Evolutionary conservation across 2,888 invertebrate genomes (phyloP).

Genomic region (Lasius platythorax): DNA sequence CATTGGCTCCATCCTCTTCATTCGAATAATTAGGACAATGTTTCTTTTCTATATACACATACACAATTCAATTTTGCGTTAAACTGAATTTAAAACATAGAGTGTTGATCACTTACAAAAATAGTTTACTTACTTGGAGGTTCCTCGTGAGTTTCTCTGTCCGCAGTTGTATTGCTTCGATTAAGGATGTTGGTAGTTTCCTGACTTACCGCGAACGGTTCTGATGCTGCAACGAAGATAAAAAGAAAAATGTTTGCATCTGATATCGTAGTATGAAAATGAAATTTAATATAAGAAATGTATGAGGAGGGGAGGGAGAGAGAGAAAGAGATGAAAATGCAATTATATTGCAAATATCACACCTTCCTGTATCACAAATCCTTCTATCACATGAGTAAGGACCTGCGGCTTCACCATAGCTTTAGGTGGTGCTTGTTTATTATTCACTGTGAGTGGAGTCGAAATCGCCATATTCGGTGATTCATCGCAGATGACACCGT

Average conservation of each 20-base stretch:
- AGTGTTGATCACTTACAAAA: neutral
- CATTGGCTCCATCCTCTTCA: constrained; percentile 79
- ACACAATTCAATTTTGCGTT: constrained; percentile 44
- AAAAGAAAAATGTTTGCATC: constrained; percentile 20
- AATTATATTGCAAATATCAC: constrained; percentile 58
- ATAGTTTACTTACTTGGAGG: constrained; percentile 89
- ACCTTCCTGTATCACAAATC: constrained; percentile 98
- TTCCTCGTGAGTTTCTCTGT: constrained; percentile 89
- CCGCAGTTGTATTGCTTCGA: constrained; percentile 77
- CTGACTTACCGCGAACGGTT: constrained; percentile 91
- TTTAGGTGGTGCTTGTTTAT: constrained; percentile 89
- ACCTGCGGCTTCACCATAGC: constrained; percentile 98
- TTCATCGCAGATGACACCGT: constrained; percentile 80
- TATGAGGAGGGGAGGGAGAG: neutral
- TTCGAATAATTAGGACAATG: constrained; percentile 81
- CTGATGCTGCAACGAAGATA: constrained; percentile 87
- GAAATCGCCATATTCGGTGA: constrained; percentile 73
- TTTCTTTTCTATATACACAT: constrained; percentile 84
- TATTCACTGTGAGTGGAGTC: constrained; percentile 76
- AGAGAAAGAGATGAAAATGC: neutral
- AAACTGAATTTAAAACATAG: neutral
- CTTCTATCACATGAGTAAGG: constrained; percentile 98
- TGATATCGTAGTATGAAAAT: neutral
- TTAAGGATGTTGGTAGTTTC: constrained; percentile 78
- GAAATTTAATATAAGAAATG: neutral